Evolutionary conservation across 1,140 invertebrate genomes (phyloP), one percentile per base, ranked within the genome.

Genomic region (Drosophila pectinifera): DNA sequence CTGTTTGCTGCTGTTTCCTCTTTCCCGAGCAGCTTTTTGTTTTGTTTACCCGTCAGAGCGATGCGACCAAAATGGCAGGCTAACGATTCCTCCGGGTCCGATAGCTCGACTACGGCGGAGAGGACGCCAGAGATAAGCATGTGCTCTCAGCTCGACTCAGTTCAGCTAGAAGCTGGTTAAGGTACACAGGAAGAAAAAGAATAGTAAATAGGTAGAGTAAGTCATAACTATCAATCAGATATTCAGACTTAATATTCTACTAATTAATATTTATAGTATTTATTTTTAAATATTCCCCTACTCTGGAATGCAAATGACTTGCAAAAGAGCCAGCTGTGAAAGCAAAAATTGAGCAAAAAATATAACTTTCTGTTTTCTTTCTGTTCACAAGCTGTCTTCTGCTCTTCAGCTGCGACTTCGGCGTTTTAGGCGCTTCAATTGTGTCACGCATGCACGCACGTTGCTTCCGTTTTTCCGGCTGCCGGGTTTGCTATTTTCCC

Each of bases 381-480:
- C n/a, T n/a, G n/a, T n/a, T n/a, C n/a, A n/a, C n/a, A n/a, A n/a
- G n/a, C n/a, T 20, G 14, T 4, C 34, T 3, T 2, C 24, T 24
- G 51, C 49, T 43, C 14, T 55, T 20, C 64, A 51, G 51, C 53
- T 62, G 51, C 49, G 46, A 34, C 61, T 74, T 75, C 6, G 58
- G 61, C 73, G 63, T 77, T 77, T 85, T 85, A 86, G 83, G 83
- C 83, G 83, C 79, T 83, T 88, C 84, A 89, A 89, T 84, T 88
- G 84, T 89, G 84, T 89, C 84, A 89, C 84, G 84, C 84, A 89
- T 89, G 84, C 84, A 89, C 84, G 84, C 84, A 89, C 84, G 84
- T 84, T 89, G 84, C 80, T 89, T 89, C 65, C 84, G 84, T 84
- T 89, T 89, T 89, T 89, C 84, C 84, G 84, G 80, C 80, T 89